A percentile compares a stretch with the other conserved stretches of the same genome.
These are phyloP conservation scores for Coendou prehensilis DNA, from an alignment of 2,797 vertebrate genomes.

Conservation along the genomic window DNA sequence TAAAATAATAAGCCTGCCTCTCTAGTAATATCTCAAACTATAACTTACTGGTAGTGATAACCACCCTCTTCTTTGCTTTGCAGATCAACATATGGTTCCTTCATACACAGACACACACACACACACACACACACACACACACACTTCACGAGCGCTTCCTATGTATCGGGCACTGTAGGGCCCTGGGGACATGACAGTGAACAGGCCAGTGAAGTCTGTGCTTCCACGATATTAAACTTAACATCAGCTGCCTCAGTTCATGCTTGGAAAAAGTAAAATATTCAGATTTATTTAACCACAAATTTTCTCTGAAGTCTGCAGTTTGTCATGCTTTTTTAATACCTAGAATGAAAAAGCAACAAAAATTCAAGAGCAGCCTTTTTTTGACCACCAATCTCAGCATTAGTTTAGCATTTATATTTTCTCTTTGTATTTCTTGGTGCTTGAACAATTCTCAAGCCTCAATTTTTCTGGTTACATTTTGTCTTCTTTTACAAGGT, in stretches of 20 bases:
- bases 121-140: not conserved
- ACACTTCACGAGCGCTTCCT: fast-evolving
- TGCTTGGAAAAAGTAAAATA: not conserved
- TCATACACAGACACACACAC: not conserved
- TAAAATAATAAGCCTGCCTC: not conserved
- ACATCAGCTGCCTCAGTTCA: not conserved
- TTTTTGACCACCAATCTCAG: not conserved
- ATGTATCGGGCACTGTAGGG: not conserved
- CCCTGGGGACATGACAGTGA: not conserved
- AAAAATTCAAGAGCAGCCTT: constrained; percentile 2
- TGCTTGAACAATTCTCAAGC: not conserved
- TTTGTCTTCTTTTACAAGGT: not conserved
- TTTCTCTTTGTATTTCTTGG: not conserved
- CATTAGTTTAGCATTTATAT: not conserved
- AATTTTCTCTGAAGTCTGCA: not conserved
- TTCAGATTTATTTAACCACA: not conserved
- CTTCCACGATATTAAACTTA: not conserved
- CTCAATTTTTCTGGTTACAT: not conserved
- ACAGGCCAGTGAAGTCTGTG: not conserved
- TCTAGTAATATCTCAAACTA: not conserved
- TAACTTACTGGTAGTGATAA: not conserved
- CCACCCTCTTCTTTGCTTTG: not conserved
- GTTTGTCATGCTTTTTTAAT: not conserved
- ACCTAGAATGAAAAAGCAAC: not conserved
- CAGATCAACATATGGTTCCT: not conserved